Percentiles rank a stretch among this genome's conserved stretches.
Conservation (phyloP, 2,888 invertebrate species). For the Erebia aethiops region DNA sequence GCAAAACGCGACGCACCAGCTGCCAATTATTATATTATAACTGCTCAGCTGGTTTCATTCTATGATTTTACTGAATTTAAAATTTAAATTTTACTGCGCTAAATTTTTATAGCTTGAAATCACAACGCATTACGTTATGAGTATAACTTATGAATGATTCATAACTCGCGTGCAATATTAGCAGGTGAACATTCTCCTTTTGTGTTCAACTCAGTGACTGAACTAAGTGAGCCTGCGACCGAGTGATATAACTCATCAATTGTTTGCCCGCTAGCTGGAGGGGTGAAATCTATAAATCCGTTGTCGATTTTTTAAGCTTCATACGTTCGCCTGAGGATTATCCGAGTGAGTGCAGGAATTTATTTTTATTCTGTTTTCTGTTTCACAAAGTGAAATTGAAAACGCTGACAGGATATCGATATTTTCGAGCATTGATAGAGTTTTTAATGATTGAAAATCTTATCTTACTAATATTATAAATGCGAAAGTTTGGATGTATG, state of each 20-base stretch:
- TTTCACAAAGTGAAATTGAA: constrained; percentile 1
- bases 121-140: not conserved
- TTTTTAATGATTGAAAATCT: no score
- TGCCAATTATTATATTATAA: no score
- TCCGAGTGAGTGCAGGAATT: constrained; percentile 25
- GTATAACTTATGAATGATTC: constrained; percentile 58
- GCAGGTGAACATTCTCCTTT: constrained; percentile 70
- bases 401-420: not conserved
- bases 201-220: constrained; percentile 44
- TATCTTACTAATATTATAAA: no score
- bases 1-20: no score
- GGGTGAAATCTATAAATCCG: constrained; percentile 32
- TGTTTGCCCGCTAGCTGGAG: constrained; percentile 53
- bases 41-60: no score
- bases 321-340: constrained; percentile 29
- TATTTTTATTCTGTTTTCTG: constrained; percentile 19
- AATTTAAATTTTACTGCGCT: no score
- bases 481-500: no score
- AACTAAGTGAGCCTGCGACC: constrained; percentile 61
- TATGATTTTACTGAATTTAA: no score
- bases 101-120: not conserved
- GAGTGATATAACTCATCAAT: constrained; percentile 77
- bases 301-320: constrained; percentile 38
- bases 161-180: constrained; percentile 65
- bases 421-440: not conserved